Percentiles rank a stretch among this genome's conserved stretches.
Evolutionary conservation across 2,113 vertebrate genomes (phyloP).

Genomic region (Cavia aperea): DNA sequence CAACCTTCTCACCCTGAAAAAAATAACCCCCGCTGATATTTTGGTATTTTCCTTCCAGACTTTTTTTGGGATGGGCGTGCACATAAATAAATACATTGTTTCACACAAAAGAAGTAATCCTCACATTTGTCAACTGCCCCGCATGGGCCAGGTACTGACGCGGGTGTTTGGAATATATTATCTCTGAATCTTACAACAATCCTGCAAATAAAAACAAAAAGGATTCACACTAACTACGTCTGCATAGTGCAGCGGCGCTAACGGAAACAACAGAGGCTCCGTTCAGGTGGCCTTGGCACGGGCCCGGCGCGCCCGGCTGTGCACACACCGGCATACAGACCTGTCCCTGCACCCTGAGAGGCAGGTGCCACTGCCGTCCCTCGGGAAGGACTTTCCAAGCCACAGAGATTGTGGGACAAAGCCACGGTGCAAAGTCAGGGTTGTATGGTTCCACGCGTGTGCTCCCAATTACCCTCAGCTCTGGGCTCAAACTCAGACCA

Average conservation of each 20-base stretch:
- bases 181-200: background rate
- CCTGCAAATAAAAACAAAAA: background rate
- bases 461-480: no score
- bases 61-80: background rate
- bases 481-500: background rate
- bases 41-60: background rate
- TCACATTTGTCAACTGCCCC: background rate
- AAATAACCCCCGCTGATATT: background rate
- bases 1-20: background rate
- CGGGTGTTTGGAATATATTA: background rate
- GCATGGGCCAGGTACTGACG: background rate
- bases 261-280: background rate
- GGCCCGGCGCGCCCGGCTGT: rapidly evolving
- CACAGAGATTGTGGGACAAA: background rate
- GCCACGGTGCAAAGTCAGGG: background rate
- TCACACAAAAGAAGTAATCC: background rate
- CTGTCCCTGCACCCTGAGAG: background rate
- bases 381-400: slow-evolving; percentile 47
- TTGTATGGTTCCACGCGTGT: background rate
- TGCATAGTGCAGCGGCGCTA: background rate
- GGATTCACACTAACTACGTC: background rate
- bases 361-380: rapidly evolving
- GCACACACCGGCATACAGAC: no score
- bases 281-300: no score
- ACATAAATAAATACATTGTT: background rate